phyloP scores from a whole-genome alignment of 53 echinoderm and acorn worm species.

The Patiria pectinifera region DNA sequence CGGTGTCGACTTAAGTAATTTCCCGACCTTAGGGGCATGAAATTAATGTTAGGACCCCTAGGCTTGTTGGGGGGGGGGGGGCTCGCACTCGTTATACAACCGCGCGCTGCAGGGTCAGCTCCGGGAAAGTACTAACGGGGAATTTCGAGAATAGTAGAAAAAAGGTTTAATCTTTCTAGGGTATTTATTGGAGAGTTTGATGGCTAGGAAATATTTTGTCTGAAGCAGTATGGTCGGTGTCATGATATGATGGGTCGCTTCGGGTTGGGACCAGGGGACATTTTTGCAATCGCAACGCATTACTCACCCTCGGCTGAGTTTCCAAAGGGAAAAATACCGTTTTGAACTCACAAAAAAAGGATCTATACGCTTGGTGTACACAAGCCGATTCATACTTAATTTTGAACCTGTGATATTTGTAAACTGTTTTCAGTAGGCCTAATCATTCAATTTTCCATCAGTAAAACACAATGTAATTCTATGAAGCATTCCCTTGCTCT shows the following conservation, averaged over 20 bases:
- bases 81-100: background rate
- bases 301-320: slow-evolving; percentile 41
- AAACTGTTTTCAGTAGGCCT: no score
- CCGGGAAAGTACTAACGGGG: background rate
- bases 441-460: no score
- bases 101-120: background rate
- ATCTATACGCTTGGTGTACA: background rate
- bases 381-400: background rate
- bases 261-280: slow-evolving; percentile 45
- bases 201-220: slow-evolving; percentile 1
- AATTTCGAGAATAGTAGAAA: background rate
- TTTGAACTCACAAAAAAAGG: background rate
- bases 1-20: slow-evolving; percentile 64
- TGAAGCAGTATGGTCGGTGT: slow-evolving; percentile 18
- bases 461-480: no score
- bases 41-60: slow-evolving; percentile 27
- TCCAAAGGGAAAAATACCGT: background rate
- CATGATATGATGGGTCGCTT: background rate
- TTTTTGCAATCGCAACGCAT: slow-evolving; percentile 54
- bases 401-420: no score
- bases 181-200: background rate
- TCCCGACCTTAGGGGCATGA: slow-evolving; percentile 41
- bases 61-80: background rate
- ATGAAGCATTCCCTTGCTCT: no score
- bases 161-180: background rate